Percentiles rank a stretch among this genome's conserved stretches.
phyloP scores from a whole-genome alignment of 2,888 invertebrate species.

The Megaustenia siamemsis region DNA sequence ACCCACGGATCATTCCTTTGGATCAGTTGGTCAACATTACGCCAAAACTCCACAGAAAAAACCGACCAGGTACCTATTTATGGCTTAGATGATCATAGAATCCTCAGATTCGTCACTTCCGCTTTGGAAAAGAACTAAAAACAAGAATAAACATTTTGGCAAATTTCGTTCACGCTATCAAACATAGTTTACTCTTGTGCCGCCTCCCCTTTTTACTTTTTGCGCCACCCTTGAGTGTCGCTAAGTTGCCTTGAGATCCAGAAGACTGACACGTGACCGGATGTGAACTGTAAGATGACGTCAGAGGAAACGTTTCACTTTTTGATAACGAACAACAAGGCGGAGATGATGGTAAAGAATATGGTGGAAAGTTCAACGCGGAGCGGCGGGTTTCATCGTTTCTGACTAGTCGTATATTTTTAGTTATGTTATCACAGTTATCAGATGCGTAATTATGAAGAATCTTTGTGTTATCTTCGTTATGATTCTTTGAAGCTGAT shows the following conservation, averaged over 20 bases:
- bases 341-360: no score
- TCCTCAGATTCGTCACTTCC: background rate
- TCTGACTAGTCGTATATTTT: background rate
- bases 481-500: background rate
- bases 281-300: background rate
- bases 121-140: background rate
- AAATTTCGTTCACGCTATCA: background rate
- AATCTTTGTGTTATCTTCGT: background rate
- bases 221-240: background rate
- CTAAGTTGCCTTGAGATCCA: background rate
- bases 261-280: background rate
- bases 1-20: no score
- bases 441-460: background rate
- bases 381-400: no score
- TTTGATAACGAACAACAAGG: background rate
- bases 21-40: no score
- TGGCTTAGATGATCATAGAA: background rate
- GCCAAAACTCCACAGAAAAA: no score
- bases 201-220: conserved; percentile 15
- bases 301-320: conserved; percentile 36
- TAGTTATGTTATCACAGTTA: background rate
- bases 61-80: background rate
- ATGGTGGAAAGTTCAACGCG: background rate
- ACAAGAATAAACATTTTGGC: no score
- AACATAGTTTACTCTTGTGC: conserved; percentile 32